Conservation (phyloP, 2,888 invertebrate genomes). For the Gandaritis pyraliata region DNA sequence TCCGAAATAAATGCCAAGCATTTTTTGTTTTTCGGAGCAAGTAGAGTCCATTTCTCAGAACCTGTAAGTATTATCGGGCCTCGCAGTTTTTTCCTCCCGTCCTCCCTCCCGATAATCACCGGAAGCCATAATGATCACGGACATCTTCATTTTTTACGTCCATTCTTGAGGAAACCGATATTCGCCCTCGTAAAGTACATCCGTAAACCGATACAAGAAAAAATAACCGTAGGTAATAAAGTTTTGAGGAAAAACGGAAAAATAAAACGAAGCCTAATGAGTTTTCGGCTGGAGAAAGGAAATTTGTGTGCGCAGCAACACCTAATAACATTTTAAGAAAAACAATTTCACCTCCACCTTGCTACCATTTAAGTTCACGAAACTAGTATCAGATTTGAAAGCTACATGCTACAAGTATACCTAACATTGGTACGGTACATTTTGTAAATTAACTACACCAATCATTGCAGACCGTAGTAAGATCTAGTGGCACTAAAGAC, state of each 20-base stretch:
- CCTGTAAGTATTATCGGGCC: slow-evolving; percentile 49
- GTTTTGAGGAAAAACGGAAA: slow-evolving; percentile 30
- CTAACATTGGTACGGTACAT: too few relatives aligned
- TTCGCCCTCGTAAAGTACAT: slow-evolving; percentile 33
- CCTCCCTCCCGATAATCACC: slow-evolving; percentile 51
- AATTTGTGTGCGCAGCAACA: slow-evolving; percentile 2
- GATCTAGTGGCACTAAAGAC: slow-evolving; percentile 3
- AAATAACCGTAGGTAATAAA: slow-evolving; percentile 32
- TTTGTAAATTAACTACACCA: too few relatives aligned
- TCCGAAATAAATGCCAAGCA: slow-evolving; percentile 41
- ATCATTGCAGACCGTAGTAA: too few relatives aligned
- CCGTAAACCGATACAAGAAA: slow-evolving; percentile 39
- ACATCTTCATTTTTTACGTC: slow-evolving; percentile 52
- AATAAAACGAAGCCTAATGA: slow-evolving; percentile 24
- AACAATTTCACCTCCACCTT: too few relatives aligned
- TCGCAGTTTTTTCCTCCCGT: slow-evolving; percentile 35
- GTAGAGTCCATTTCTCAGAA: slow-evolving; percentile 49
- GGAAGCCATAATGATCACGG: slow-evolving; percentile 51
- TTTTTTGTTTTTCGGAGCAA: slow-evolving; percentile 45
- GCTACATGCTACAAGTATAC: too few relatives aligned
- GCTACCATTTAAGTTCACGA: too few relatives aligned
- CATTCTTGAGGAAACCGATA: slow-evolving; percentile 44
- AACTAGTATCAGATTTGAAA: too few relatives aligned
- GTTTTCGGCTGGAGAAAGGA: slow-evolving; percentile 12
- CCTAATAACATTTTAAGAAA: too few relatives aligned